A percentile compares a stretch with the other conserved stretches of the same genome.
Evolutionary conservation across 2,888 invertebrate genomes (phyloP).

Genomic region (Drosophila fungiperda): DNA sequence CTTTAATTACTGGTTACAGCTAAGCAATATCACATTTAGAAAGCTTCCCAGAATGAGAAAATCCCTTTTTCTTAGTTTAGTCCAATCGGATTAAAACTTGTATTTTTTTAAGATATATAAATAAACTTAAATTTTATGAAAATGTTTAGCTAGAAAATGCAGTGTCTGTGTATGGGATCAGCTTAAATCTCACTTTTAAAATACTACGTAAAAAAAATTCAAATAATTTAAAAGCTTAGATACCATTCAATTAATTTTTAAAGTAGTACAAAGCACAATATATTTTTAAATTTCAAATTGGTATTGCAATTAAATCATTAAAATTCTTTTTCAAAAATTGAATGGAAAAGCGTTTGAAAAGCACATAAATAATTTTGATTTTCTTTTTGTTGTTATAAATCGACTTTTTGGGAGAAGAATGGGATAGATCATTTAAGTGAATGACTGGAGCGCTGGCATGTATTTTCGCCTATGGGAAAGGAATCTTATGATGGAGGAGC

Average conservation of each 20-base stretch:
- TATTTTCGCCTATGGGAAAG: background rate
- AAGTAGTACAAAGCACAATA: background rate
- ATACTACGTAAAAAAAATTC: background rate
- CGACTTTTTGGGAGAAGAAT: background rate
- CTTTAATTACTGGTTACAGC: background rate
- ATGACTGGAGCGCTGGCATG: background rate
- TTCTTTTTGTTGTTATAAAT: background rate
- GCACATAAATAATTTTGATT: background rate
- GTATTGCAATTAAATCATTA: background rate
- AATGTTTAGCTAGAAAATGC: background rate
- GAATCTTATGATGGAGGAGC: background rate
- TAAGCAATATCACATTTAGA: background rate
- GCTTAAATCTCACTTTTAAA: background rate
- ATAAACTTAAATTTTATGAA: background rate
- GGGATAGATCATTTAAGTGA: background rate
- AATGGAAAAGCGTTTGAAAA: background rate
- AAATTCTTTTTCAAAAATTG: background rate
- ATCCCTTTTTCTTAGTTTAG: background rate
- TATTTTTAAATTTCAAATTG: background rate
- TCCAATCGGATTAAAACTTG: background rate
- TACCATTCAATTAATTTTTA: background rate
- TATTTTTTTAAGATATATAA: background rate
- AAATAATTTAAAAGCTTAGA: background rate
- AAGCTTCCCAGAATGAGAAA: background rate
- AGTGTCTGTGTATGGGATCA: background rate